Conservation (phyloP, 2,113 vertebrate species). For the Thunnus thynnus region DNA sequence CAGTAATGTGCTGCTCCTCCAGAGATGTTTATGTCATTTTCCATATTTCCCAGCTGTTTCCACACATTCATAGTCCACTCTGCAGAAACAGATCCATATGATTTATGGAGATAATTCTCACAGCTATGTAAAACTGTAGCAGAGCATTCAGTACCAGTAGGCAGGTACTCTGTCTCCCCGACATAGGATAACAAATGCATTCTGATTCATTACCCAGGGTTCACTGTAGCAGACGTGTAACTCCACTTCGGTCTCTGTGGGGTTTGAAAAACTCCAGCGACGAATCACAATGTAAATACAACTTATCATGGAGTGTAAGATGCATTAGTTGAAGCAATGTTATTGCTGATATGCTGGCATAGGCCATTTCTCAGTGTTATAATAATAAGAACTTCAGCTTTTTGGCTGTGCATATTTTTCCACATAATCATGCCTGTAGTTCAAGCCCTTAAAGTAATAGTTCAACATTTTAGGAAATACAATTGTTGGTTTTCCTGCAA, state of each 20-base stretch:
- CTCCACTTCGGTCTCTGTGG: background rate
- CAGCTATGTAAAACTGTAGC: conserved; percentile 3
- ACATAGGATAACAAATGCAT: conserved; percentile 43
- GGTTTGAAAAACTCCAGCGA: conserved; percentile 21
- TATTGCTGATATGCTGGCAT: background rate
- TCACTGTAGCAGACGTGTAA: background rate
- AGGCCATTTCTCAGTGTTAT: background rate
- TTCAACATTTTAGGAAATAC: background rate
- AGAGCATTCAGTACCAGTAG: conserved; percentile 3
- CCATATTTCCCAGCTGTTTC: conserved; percentile 1
- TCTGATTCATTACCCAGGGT: conserved; percentile 39
- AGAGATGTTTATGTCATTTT: conserved; percentile 4
- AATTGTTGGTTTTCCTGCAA: too few relatives aligned
- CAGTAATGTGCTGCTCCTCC: background rate
- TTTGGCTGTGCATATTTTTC: background rate
- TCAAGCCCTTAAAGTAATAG: background rate
- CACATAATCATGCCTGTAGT: background rate
- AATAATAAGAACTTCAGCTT: background rate
- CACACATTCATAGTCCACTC: background rate
- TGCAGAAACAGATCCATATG: conserved; percentile 4
- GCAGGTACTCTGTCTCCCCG: conserved; percentile 34
- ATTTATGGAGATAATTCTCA: conserved; percentile 44
- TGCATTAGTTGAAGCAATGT: background rate
- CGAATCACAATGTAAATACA: conserved; percentile 35
- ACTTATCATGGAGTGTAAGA: background rate